phyloP scores from a whole-genome alignment of 2,888 invertebrate species.

The Amphimallon solstitiale region DNA sequence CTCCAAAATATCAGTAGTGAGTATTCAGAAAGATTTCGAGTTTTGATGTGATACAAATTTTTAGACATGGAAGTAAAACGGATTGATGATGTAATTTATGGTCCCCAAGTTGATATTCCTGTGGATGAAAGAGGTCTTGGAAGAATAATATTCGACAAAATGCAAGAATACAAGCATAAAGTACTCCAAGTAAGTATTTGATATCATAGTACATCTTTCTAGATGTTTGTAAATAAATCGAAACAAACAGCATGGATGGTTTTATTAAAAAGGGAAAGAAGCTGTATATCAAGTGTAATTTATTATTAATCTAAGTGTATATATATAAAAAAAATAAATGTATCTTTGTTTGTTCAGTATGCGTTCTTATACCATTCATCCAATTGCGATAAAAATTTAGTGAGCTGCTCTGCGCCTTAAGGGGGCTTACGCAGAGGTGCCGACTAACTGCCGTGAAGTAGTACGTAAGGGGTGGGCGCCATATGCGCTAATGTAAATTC shows the following conservation, averaged over 20 bases:
- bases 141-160: slow-evolving; percentile 36
- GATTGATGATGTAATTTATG: slow-evolving; percentile 11
- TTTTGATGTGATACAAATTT: background rate
- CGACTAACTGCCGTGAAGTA: no score
- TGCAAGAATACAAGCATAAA: slow-evolving; percentile 32
- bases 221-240: background rate
- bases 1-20: no score
- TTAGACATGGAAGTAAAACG: background rate
- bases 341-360: no score
- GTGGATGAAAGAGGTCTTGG: slow-evolving; percentile 33
- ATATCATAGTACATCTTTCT: background rate
- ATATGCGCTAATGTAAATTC: no score
- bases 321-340: no score
- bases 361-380: no score
- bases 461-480: no score
- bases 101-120: slow-evolving; percentile 1
- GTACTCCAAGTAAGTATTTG: slow-evolving; percentile 36
- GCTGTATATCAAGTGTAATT: no score
- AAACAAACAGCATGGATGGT: background rate
- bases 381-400: no score
- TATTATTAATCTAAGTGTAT: no score
- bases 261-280: background rate
- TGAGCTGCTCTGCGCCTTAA: no score
- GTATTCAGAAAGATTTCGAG: background rate
- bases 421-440: no score